Evolutionary conservation across 2,797 vertebrate genomes (phyloP).

Genomic region (Tarsius wallacei): DNA sequence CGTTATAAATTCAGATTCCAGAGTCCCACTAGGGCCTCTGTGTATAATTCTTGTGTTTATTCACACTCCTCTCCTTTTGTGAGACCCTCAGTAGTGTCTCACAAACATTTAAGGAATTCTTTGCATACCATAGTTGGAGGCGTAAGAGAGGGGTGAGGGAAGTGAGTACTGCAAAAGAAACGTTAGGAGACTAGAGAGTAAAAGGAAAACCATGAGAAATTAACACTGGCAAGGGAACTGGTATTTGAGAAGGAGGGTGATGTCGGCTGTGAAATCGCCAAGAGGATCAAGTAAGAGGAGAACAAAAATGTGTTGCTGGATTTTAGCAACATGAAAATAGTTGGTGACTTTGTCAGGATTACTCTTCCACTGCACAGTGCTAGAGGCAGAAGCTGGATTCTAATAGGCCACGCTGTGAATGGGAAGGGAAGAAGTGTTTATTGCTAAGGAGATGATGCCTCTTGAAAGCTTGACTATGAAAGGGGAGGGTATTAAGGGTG

Average conservation of each 20-base stretch:
- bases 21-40: not conserved
- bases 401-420: not conserved
- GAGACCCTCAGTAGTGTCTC: not conserved
- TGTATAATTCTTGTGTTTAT: not conserved
- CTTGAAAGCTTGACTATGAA: not conserved
- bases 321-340: constrained; percentile 30
- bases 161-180: not conserved
- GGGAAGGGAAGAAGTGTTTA: not conserved
- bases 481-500: not conserved
- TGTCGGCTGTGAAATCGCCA: not conserved
- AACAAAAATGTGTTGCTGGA: not conserved
- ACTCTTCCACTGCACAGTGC: not conserved
- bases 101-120: constrained; percentile 30
- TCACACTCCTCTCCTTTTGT: not conserved
- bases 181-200: not conserved
- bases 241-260: not conserved
- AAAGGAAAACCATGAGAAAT: constrained; percentile 37
- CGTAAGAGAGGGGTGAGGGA: constrained; percentile 32
- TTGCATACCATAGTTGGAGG: not conserved
- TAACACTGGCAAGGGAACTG: not conserved
- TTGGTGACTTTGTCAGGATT: constrained; percentile 19
- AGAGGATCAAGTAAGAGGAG: constrained; percentile 22
- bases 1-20: not conserved
- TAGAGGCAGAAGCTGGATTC: not conserved
- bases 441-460: not conserved